Evolutionary conservation across 2,888 invertebrate species (phyloP), one percentile per base, ranked within the genome.

Genomic region (Scaptomyza parva): DNA sequence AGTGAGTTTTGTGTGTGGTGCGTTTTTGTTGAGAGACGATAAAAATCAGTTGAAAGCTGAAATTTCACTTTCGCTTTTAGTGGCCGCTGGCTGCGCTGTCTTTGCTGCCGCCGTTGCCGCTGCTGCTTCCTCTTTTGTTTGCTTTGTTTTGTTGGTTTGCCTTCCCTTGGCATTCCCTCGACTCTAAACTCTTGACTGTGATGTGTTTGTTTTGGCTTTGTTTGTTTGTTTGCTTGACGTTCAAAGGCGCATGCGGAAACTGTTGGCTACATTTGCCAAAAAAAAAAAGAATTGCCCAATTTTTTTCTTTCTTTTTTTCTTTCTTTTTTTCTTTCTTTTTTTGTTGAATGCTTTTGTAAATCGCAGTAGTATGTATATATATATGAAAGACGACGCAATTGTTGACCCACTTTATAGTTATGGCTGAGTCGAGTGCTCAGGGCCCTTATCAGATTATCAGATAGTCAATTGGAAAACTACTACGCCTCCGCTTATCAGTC

Each of bases 1-100:
- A 76, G 65, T 66, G 70, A 57, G 40, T 62, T 33, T 39, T 17
- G 50, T 14, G 63, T 35, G 50, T 35, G 35, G 30, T 41, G 70
- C 14, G 54, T n/a, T n/a, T n/a, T n/a, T n/a, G n/a, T 30, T 24
- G 35, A 22, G 64, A 40, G 45, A 33, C 55, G 84, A 88, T 88
- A 78, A 80, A 87, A 85, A 85, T 88, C 88, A 69, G 88, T 85
- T 76, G 81, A 88, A 89, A 88, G 88, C 88, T 80, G 88, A 91
- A 90, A 90, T 91, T 91, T 91, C 91, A 91, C 91, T 91, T 91
- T 91, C 91, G 90, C 87, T 91, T 91, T 90, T 86, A 79, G 76
- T 64, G 72, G 70, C 60, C 47, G 52, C 62, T 22, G 50, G 51
- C 62, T 62, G 61, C 62, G 61, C 61, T 35, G 33, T 47, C 55